Conservation (phyloP, 2,113 vertebrate species). For the Hucho hucho region DNA sequence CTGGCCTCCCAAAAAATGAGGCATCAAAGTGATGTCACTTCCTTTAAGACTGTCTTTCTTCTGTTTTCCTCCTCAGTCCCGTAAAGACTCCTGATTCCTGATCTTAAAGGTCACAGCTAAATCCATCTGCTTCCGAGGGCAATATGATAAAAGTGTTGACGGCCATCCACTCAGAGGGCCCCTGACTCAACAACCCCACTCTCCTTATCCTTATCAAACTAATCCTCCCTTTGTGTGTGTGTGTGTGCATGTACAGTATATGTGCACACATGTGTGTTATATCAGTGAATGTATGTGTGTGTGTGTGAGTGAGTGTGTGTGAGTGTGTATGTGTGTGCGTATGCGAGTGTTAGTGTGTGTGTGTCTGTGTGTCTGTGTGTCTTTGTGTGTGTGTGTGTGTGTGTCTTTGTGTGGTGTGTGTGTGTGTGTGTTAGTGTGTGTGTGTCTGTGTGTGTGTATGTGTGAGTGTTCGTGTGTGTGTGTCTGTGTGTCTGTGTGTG, state of each 20-base stretch:
- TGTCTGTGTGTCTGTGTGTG: slow-evolving; percentile 14
- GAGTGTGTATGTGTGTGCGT: slow-evolving; percentile 23
- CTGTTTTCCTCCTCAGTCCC: background rate
- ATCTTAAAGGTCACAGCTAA: slow-evolving; percentile 15
- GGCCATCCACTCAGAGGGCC: slow-evolving; percentile 6
- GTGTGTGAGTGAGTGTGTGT: slow-evolving; percentile 16
- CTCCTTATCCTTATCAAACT: slow-evolving; percentile 5
- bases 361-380: background rate
- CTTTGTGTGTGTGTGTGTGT: no score
- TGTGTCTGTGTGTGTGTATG: no score
- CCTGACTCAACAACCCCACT: slow-evolving; percentile 19
- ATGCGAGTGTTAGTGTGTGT: background rate
- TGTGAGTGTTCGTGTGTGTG: no score
- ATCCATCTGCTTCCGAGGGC: slow-evolving; percentile 1
- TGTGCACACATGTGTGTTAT: slow-evolving; percentile 11
- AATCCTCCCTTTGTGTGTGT: background rate
- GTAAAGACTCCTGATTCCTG: background rate
- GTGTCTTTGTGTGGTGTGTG: no score
- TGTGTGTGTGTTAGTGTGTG: no score
- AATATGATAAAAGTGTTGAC: slow-evolving; percentile 37
- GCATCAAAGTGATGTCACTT: background rate
- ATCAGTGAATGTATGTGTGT: background rate
- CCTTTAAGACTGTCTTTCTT: background rate
- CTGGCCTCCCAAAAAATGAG: background rate
- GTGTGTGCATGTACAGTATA: slow-evolving; percentile 7